Conservation (phyloP, 2,888 invertebrate genomes). For the Watsonalla binaria region DNA sequence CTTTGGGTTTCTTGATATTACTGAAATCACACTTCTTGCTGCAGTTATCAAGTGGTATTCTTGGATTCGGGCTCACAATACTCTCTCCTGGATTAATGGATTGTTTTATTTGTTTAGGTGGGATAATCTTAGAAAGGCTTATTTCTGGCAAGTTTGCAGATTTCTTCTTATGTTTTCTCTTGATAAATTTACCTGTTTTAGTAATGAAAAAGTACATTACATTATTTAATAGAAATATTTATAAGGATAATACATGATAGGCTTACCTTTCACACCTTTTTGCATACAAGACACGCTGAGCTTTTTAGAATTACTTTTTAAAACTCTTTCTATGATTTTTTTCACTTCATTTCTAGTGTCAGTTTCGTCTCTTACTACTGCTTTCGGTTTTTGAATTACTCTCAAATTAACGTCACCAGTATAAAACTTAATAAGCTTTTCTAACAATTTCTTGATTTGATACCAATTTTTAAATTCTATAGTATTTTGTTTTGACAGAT, state of each 20-base stretch:
- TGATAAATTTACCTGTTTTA: conserved; percentile 47
- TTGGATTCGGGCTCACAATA: background rate
- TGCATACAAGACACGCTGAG: conserved; percentile 46
- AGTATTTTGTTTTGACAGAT: conserved; percentile 62
- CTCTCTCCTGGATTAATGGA: background rate
- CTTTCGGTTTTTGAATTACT: conserved; percentile 18
- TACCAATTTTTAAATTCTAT: conserved; percentile 79
- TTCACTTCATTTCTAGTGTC: conserved; percentile 51
- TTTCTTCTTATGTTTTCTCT: conserved; percentile 34
- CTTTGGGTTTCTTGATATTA: background rate
- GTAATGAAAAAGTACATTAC: background rate
- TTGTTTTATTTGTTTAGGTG: background rate
- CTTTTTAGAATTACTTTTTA: conserved; percentile 50
- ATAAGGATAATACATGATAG: background rate
- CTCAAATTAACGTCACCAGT: conserved; percentile 37
- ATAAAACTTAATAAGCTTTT: conserved; percentile 54
- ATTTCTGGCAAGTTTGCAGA: background rate
- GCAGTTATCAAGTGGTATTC: background rate
- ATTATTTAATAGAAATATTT: background rate
- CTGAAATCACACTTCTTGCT: background rate
- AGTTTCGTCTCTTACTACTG: conserved; percentile 11
- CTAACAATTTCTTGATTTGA: conserved; percentile 43
- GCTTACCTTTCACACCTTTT: conserved; percentile 63
- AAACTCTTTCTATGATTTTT: conserved; percentile 59
- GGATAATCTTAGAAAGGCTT: conserved; percentile 7